Evolutionary conservation across 92 coral and sea anemone species (phyloP), one percentile per base, ranked within the genome.

Genomic region (Zoanthus sansibaricus): DNA sequence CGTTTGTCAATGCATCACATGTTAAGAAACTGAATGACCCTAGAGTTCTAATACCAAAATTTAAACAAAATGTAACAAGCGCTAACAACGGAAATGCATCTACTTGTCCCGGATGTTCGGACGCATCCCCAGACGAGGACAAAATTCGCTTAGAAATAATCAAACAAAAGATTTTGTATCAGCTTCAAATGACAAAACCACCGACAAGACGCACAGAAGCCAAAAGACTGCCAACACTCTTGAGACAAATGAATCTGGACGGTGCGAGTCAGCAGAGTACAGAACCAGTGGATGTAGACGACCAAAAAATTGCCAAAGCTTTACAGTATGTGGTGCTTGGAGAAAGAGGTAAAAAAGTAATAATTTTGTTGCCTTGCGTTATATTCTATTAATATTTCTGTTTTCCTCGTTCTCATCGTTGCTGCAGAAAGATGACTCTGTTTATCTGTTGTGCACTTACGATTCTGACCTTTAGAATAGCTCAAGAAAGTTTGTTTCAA

Each of bases 41-140:
- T 12, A 78, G 46, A 9, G 58, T 0, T 20, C 44, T 58, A 21
- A 49, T 49, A 30, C 59, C 61, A 20, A 67, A 9, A n/a, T 67
- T 51, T 4, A 64, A 67, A 18, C 15, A 72, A 20, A 16, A 32
- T 20, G 75, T 17, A 44, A 46, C 56, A 15, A 61, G 33, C 31
- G 21, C 48, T 44, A 80, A 44, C 61, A 66, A 42, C 85, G 85
- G 74, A 64, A 80, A 80, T 64, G 42, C 74, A 2, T 16, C 75
- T 46, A 48, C 85, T 67, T 80, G 85, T 80, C 85, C 85, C 85
- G 85, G 85, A 66, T 80, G 85, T 80, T 80, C 85, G 46, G 85
- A 6, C 85, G 75, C 73, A 48, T 37, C 15, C 31, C n/a, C 44
- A 68, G 85, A 67, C 61, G 85, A 80, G 20, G 84, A 80, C 62